Percentiles rank a stretch among this genome's conserved stretches.
Evolutionary conservation across 2,113 vertebrate genomes (phyloP).

Genomic region (Suncus etruscus): DNA sequence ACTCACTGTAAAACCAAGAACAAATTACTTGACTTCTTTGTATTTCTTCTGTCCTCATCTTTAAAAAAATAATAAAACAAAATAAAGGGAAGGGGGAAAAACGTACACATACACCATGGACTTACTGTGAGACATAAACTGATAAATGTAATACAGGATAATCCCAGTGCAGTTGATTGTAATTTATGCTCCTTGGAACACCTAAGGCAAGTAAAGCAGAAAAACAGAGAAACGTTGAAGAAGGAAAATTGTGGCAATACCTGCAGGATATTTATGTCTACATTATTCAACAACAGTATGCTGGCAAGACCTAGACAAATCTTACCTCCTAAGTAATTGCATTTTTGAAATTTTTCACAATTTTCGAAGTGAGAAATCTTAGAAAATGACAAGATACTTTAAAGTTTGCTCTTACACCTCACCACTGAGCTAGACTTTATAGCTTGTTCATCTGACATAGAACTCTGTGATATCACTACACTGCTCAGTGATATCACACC

Average conservation of each 20-base stretch:
- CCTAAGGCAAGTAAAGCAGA: background rate
- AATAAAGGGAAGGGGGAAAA: background rate
- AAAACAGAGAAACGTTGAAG: background rate
- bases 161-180: background rate
- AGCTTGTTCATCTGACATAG: background rate
- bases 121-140: background rate
- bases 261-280: background rate
- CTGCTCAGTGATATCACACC: background rate
- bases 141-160: background rate
- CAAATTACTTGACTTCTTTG: background rate
- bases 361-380: background rate
- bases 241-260: background rate
- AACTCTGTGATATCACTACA: background rate
- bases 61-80: background rate
- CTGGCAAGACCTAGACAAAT: background rate
- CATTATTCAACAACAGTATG: background rate
- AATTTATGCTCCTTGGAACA: background rate
- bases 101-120: background rate
- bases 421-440: background rate
- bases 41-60: background rate
- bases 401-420: background rate
- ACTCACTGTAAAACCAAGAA: background rate
- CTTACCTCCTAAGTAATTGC: background rate
- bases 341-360: background rate
- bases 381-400: background rate